Conservation (phyloP, 2,888 invertebrate species). For the Perdita meconis region DNA sequence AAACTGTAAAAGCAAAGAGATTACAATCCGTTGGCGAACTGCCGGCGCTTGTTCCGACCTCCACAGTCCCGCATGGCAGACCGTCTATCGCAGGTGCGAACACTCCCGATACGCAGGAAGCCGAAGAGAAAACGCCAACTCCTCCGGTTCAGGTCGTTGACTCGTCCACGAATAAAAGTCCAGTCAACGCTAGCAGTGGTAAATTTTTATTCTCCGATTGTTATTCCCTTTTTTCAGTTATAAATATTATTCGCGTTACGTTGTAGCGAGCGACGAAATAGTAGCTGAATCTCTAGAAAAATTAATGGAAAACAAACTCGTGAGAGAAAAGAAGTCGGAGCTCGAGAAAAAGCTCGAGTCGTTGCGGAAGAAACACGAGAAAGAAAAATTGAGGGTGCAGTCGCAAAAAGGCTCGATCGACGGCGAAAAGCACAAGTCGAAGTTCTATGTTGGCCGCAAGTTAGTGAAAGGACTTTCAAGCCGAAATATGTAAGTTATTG, state of each 20-base stretch:
- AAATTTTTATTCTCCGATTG: slow-evolving; percentile 51
- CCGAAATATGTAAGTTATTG: slow-evolving; percentile 90
- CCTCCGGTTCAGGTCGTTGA: slow-evolving; percentile 71
- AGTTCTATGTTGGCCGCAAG: slow-evolving; percentile 90
- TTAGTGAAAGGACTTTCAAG: slow-evolving; percentile 91
- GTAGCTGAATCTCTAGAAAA: slow-evolving; percentile 92
- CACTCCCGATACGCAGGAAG: slow-evolving; percentile 75
- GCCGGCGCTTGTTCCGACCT: slow-evolving; percentile 69
- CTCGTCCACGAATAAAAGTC: slow-evolving; percentile 76
- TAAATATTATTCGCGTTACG: neutral
- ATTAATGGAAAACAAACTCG: slow-evolving; percentile 92
- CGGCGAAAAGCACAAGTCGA: slow-evolving; percentile 88
- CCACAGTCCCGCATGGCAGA: slow-evolving; percentile 77
- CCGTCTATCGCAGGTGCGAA: slow-evolving; percentile 76
- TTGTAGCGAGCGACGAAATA: slow-evolving; percentile 84
- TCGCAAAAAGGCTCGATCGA: slow-evolving; percentile 87
- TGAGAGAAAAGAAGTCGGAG: slow-evolving; percentile 93
- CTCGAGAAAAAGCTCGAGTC: slow-evolving; percentile 95
- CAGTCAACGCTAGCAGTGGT: slow-evolving; percentile 77
- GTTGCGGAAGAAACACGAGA: slow-evolving; percentile 92
- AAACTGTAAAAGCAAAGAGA: slow-evolving; percentile 75
- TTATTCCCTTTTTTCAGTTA: no score
- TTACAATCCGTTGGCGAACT: slow-evolving; percentile 78
- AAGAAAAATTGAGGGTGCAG: slow-evolving; percentile 86
- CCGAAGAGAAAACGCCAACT: slow-evolving; percentile 75